Conservation (phyloP, 2,888 invertebrate species). For the Drosophila subsilvestris region DNA sequence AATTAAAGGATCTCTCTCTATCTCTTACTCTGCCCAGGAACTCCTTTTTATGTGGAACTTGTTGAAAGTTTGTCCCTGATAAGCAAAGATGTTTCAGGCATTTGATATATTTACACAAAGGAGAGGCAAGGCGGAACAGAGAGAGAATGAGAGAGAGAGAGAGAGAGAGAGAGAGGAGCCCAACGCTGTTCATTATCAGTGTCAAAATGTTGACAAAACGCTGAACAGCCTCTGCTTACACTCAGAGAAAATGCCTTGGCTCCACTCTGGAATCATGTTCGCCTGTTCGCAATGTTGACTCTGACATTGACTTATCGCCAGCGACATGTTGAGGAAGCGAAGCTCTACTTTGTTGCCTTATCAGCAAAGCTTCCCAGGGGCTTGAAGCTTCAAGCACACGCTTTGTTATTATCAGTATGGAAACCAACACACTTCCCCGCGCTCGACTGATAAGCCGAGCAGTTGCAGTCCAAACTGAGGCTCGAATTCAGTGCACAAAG, state of each 20-base stretch:
- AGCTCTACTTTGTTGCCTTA: constrained; percentile 38
- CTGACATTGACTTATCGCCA: not conserved
- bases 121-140: not conserved
- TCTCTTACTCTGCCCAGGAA: constrained; percentile 50
- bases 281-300: not conserved
- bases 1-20: constrained; percentile 78
- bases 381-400: constrained; percentile 4
- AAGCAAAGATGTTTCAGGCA: constrained; percentile 43
- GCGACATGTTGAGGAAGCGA: constrained; percentile 22
- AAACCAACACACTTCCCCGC: not conserved
- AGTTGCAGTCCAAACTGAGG: not conserved
- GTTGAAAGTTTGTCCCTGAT: constrained; percentile 41
- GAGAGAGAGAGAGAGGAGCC: not conserved
- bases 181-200: not conserved
- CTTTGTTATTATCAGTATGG: constrained; percentile 27
- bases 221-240: not conserved
- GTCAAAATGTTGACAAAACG: not conserved
- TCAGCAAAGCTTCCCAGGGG: constrained; percentile 35
- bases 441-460: constrained; percentile 19
- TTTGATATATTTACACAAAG: constrained; percentile 24
- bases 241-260: not conserved
- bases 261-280: not conserved
- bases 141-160: not conserved
- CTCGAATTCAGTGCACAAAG: constrained; percentile 14
- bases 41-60: constrained; percentile 54